Evolutionary conservation across 2,888 invertebrate species (phyloP), one percentile per base, ranked within the genome.

Genomic region (Drosophila yooni): DNA sequence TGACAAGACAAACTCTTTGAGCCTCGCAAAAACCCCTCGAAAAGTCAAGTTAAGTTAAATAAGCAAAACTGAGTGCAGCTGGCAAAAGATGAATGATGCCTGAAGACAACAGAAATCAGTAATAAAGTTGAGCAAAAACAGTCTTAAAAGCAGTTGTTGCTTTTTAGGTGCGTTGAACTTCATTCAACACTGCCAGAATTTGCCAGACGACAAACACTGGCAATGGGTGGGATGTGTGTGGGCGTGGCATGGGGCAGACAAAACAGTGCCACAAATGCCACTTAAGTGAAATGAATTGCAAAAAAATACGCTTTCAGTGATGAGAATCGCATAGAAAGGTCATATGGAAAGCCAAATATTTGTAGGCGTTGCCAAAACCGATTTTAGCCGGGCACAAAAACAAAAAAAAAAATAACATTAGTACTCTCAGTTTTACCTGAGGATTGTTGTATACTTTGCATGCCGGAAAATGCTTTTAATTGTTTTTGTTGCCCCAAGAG

Each of bases 211-310:
- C 34, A 52, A 63, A 52, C 57, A 52, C 57, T 52, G 43, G 43
- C 25, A 54, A 46, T 29, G 63, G n/a, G 27, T 15, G 43, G 51
- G 29, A 29, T 38, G 25, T 40, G 25, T 40, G 74, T 61, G 60
- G 84, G 83, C 81, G 77, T 81, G 81, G 65, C 74, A 60, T n/a
- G n/a, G 8, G 46, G 53, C 59, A 50, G 38, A 56, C 66, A 65
- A 50, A 62, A 61, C 50, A 61, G 51, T 52, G 62, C 48, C 70
- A 38, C 61, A 80, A 83, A 80, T 79, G 72, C 78, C 81, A 83
- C 83, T 83, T 84, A 84, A 86, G 81, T 86, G 70, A 84, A 86
- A 83, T 82, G 82, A 84, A 82, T 83, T 76, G 82, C 83, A 72
- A 48, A 46, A 72, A 72, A 66, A 38, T 43, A 40, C 18, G 29